A percentile compares a stretch with the other conserved stretches of the same genome.
phyloP scores from a whole-genome alignment of 2,888 invertebrate genomes.

The Endomychus coccineus region DNA sequence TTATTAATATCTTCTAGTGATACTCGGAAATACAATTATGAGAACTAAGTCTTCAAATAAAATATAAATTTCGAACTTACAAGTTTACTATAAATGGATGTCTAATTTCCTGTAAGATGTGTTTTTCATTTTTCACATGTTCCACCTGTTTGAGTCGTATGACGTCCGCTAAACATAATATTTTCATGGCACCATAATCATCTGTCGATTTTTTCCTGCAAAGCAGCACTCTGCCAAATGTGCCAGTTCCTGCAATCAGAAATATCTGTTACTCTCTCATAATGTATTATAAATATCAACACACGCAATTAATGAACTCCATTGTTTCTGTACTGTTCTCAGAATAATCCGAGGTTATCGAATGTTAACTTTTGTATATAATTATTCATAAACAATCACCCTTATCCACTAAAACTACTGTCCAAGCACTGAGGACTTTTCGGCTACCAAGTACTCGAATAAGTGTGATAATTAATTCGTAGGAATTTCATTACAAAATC shows the following conservation, averaged over 20 bases:
- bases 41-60: too few relatives aligned
- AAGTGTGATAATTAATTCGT: too few relatives aligned
- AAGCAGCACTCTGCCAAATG: slow-evolving; percentile 91
- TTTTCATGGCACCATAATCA: slow-evolving; percentile 88
- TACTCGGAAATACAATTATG: too few relatives aligned
- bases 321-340: neutral
- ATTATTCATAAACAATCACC: too few relatives aligned
- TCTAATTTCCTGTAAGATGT: slow-evolving; percentile 79
- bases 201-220: slow-evolving; percentile 76
- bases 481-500: too few relatives aligned
- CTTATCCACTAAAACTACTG: too few relatives aligned
- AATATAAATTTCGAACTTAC: slow-evolving; percentile 64
- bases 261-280: slow-evolving; percentile 7
- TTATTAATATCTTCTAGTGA: too few relatives aligned
- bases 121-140: slow-evolving; percentile 96
- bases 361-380: too few relatives aligned
- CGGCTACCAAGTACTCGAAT: too few relatives aligned
- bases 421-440: too few relatives aligned
- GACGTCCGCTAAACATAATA: slow-evolving; percentile 87
- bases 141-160: slow-evolving; percentile 93
- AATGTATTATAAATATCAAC: neutral
- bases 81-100: slow-evolving; percentile 96
- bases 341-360: too few relatives aligned
- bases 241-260: slow-evolving; percentile 73
- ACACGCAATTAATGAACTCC: neutral